A percentile compares a stretch with the other conserved stretches of the same genome.
phyloP scores from a whole-genome alignment of 2,888 invertebrate species.

The Philhelius pedissequus region DNA sequence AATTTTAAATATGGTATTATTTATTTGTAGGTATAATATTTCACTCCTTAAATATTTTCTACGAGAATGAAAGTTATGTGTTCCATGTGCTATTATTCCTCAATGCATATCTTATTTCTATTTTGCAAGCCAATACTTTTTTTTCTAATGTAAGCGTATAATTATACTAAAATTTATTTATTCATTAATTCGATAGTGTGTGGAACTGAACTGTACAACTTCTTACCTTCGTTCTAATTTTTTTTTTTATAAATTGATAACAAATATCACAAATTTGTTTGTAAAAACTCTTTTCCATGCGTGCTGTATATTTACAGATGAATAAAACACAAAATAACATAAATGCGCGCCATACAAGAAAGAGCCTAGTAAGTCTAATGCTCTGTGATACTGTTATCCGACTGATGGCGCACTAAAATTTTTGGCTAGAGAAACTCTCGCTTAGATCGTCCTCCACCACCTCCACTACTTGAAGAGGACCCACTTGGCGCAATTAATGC shows the following conservation, averaged over 20 bases:
- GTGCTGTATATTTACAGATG: slow-evolving; percentile 33
- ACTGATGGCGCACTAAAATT: slow-evolving; percentile 78
- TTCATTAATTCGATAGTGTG: slow-evolving; percentile 42
- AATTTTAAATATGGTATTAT: no score
- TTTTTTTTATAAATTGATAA: slow-evolving; percentile 53
- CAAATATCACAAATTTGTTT: slow-evolving; percentile 65
- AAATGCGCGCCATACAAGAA: slow-evolving; percentile 46
- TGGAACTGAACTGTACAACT: slow-evolving; percentile 39
- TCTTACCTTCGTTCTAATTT: slow-evolving; percentile 28
- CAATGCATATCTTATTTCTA: not conserved
- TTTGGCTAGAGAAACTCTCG: slow-evolving; percentile 79
- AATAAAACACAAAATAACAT: slow-evolving; percentile 6
- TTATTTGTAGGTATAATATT: no score
- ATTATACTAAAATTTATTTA: slow-evolving; percentile 6
- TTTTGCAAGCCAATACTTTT: slow-evolving; percentile 48
- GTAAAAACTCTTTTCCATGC: slow-evolving; percentile 31
- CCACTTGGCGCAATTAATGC: slow-evolving; percentile 58
- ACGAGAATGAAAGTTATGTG: not conserved
- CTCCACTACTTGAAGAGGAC: slow-evolving; percentile 57
- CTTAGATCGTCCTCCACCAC: slow-evolving; percentile 74
- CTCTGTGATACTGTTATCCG: slow-evolving; percentile 75
- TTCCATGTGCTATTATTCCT: not conserved
- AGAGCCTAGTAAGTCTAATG: slow-evolving; percentile 53
- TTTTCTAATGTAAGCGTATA: not conserved
- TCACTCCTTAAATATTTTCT: not conserved